Conservation (phyloP, 2,888 invertebrate genomes). For the Drosophila eohydei region DNA sequence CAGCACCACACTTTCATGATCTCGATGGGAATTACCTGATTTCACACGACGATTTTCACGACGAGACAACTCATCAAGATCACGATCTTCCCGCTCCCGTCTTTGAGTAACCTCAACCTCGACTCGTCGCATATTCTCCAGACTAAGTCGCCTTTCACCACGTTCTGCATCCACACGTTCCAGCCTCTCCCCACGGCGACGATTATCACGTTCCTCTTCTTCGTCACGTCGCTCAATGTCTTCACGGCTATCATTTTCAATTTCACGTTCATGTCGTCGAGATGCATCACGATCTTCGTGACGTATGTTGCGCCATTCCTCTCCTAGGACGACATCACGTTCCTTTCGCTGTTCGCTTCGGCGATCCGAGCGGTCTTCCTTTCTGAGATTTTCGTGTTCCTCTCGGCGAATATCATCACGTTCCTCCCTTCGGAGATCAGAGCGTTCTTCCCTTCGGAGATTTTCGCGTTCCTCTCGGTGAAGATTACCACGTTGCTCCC, state of each 20-base stretch:
- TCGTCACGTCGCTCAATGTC: background rate
- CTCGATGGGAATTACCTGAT: background rate
- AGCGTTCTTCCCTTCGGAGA: background rate
- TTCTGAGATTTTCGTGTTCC: no score
- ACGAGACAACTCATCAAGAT: background rate
- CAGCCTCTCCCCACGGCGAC: background rate
- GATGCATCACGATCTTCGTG: background rate
- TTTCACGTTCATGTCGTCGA: background rate
- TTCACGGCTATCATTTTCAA: background rate
- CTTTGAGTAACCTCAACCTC: background rate
- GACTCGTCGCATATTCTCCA: background rate
- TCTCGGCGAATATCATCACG: no score
- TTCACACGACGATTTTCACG: slow-evolving; percentile 13
- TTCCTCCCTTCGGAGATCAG: background rate
- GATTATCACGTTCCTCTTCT: background rate
- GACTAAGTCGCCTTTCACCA: background rate
- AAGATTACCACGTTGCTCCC: background rate
- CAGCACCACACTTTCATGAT: background rate
- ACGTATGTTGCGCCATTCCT: background rate
- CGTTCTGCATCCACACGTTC: background rate
- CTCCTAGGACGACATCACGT: background rate
- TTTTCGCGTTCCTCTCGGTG: background rate
- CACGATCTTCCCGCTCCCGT: slow-evolving; percentile 1
- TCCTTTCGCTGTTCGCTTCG: no score
- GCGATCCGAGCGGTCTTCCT: no score